Evolutionary conservation across 2,113 vertebrate genomes (phyloP).

Genomic region (Hystrix cristata): DNA sequence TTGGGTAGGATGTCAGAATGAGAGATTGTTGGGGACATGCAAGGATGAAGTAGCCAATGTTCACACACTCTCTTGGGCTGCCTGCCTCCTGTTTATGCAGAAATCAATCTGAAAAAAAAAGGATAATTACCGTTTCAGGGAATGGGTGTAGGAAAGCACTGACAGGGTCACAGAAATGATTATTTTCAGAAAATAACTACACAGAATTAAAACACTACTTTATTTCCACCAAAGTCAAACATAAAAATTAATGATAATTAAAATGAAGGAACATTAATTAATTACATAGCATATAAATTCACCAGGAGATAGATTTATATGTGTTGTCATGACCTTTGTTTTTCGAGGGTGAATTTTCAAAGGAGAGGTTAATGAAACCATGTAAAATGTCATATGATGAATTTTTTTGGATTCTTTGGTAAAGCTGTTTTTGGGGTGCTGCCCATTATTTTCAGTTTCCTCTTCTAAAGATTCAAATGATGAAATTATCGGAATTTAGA

Average conservation of each 20-base stretch:
- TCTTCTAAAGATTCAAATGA: slow-evolving; percentile 43
- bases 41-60: not conserved
- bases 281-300: slow-evolving; percentile 25
- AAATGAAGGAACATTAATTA: slow-evolving; percentile 47
- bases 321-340: slow-evolving; percentile 61
- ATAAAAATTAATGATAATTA: slow-evolving; percentile 43
- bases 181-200: slow-evolving; percentile 68
- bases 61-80: not conserved
- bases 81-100: not conserved
- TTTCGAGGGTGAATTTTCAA: slow-evolving; percentile 53
- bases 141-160: not conserved
- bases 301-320: slow-evolving; percentile 30
- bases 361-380: slow-evolving; percentile 57
- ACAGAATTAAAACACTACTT: slow-evolving; percentile 56
- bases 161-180: slow-evolving; percentile 27
- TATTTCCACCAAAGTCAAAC: not conserved
- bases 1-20: not conserved
- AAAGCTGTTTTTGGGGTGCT: not conserved
- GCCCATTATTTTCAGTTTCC: slow-evolving; percentile 24
- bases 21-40: not conserved
- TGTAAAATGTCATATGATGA: slow-evolving; percentile 4
- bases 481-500: not conserved
- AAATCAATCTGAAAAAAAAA: slow-evolving; percentile 20
- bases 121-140: slow-evolving; percentile 10
- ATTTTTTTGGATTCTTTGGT: slow-evolving; percentile 29